These are phyloP conservation scores for Origma solitaria DNA, from an alignment of 2,113 vertebrate genomes.

Conservation along the genomic window DNA sequence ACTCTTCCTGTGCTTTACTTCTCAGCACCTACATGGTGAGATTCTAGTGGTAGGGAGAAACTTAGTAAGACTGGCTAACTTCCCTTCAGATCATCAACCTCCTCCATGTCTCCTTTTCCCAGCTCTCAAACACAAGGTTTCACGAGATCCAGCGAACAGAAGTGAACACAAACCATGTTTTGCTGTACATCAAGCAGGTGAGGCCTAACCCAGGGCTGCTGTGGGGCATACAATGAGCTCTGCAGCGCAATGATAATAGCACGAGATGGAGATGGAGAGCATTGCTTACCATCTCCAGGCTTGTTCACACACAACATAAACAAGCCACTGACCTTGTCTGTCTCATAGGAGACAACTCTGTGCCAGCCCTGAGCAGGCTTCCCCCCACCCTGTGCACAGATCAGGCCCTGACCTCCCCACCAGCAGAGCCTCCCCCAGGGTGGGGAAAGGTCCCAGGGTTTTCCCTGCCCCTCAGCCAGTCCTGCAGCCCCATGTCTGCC, in stretches of 20 bases:
- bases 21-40: not conserved
- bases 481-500: not conserved
- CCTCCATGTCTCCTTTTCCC: not conserved
- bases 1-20: not conserved
- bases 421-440: not conserved
- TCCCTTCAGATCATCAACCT: not conserved
- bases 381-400: not conserved
- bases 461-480: not conserved
- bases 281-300: rapidly evolving
- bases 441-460: not conserved
- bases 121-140: not conserved
- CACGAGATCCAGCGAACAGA: not conserved
- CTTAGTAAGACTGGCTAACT: not conserved
- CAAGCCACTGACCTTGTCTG: too few relatives aligned
- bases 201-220: not conserved
- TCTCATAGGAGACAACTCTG: not conserved
- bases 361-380: not conserved
- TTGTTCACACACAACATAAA: not conserved
- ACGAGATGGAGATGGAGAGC: not conserved
- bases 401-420: not conserved
- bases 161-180: not conserved
- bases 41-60: not conserved
- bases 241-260: not conserved
- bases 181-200: slow-evolving; percentile 17
- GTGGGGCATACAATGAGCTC: rapidly evolving